A percentile compares a stretch with the other conserved stretches of the same genome.
These are phyloP conservation scores for Donacobius atricapilla DNA, from an alignment of 2,113 vertebrate species.

Conservation along the genomic window DNA sequence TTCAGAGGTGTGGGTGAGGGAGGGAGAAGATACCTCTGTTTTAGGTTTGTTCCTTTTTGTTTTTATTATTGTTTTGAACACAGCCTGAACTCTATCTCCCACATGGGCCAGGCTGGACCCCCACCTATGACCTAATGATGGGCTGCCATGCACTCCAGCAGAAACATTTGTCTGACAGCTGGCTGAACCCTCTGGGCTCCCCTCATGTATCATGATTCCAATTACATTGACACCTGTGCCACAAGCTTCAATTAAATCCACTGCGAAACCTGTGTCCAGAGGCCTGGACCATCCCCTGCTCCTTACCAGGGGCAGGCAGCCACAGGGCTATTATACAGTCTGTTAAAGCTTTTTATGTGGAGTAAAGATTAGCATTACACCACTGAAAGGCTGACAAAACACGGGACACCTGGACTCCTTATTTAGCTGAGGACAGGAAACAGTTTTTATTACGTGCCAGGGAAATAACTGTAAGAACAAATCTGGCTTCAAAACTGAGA, in stretches of 20 bases:
- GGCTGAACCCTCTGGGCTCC: background rate
- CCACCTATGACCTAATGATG: background rate
- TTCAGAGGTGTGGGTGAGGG: fast-evolving
- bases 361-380: background rate
- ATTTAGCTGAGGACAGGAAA: constrained; percentile 8
- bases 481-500: constrained; percentile 10
- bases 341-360: background rate
- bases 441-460: background rate
- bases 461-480: constrained; percentile 9
- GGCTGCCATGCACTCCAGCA: background rate
- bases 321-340: background rate
- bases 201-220: background rate
- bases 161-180: background rate
- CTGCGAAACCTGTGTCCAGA: background rate
- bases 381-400: background rate
- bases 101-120: background rate
- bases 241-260: background rate
- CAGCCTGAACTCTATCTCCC: background rate
- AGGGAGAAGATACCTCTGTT: background rate
- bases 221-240: background rate
- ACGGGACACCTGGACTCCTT: background rate
- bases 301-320: background rate
- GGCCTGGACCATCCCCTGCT: background rate
- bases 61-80: background rate
- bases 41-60: background rate